Evolutionary conservation across 2,797 vertebrate genomes (phyloP), one percentile per base, ranked within the genome.

Genomic region (Enteromius thamalakanensis): DNA sequence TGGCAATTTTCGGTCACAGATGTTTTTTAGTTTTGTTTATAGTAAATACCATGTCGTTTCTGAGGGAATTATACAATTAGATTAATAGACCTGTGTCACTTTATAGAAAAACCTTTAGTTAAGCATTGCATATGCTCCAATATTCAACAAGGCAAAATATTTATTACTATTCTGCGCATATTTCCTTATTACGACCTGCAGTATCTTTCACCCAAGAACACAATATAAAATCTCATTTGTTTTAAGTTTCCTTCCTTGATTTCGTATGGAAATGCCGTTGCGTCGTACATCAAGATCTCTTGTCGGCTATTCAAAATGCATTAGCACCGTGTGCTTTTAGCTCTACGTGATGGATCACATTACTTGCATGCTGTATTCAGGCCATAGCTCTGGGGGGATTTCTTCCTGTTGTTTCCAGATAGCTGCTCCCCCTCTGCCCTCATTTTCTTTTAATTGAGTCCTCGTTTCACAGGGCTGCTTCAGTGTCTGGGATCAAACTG

Each of bases 361-460:
- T 84, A 60, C 83, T 84, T 58, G 74, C 34, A 91, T 91, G 92
- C 91, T 26, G 89, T 92, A 93, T 93, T 90, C 91, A 93, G 91
- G 90, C 91, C 85, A 86, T 84, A 81, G 80, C 91, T 90, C 88
- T 78, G 88, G 89, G 87, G 87, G 88, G 87, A 83, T 87, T 82
- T 82, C 65, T 82, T 68, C 81, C 84, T 82, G 74, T 84, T 86
- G 87, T 90, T 87, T 86, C 81, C 29, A 83, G 77, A 87, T 86
- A 87, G 80, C 78, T 85, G 74, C 64, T 82, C 79, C 86, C 89
- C 87, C 90, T 88, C 88, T 84, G 88, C 90, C 91, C 92, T 93
- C 93, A 94, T 94, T 95, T 92, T 80, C 88, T 87, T 93, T 94
- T 93, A 94, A 94, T 95, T 93, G 94, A 94, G 93, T 94, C 93